Evolutionary conservation across 1,140 invertebrate genomes (phyloP).

Genomic region (Solen grandis): DNA sequence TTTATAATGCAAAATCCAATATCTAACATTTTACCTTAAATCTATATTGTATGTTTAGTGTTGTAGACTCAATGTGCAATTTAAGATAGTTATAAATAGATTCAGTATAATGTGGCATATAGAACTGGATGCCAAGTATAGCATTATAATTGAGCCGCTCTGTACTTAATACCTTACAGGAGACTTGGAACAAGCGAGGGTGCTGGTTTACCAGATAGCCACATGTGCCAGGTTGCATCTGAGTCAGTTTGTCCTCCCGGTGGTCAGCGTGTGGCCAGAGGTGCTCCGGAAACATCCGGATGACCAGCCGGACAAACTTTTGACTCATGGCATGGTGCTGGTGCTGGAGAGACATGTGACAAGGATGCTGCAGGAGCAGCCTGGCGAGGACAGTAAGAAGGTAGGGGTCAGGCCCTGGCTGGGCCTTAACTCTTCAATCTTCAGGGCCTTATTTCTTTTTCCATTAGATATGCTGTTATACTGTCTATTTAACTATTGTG

Average conservation of each 20-base stretch:
- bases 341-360: conserved; percentile 25
- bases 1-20: too few species aligned
- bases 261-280: conserved; percentile 57
- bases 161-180: too few species aligned
- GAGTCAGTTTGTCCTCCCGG: conserved; percentile 28
- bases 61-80: too few species aligned
- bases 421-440: too few species aligned
- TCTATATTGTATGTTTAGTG: too few species aligned
- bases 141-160: too few species aligned
- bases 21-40: too few species aligned
- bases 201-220: conserved; percentile 41
- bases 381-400: conserved; percentile 3
- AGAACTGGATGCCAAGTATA: too few species aligned
- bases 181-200: conserved; percentile 44
- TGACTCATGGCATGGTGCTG: conserved; percentile 18
- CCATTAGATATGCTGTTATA: neutral
- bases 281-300: conserved; percentile 31
- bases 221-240: conserved; percentile 33
- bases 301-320: conserved; percentile 17
- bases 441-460: neutral
- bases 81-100: too few species aligned
- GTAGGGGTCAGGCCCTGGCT: too few species aligned
- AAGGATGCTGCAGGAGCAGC: neutral
- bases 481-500: neutral
- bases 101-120: too few species aligned